phyloP scores from a whole-genome alignment of 2,888 invertebrate genomes.

The Caenorhabditis japonica region DNA sequence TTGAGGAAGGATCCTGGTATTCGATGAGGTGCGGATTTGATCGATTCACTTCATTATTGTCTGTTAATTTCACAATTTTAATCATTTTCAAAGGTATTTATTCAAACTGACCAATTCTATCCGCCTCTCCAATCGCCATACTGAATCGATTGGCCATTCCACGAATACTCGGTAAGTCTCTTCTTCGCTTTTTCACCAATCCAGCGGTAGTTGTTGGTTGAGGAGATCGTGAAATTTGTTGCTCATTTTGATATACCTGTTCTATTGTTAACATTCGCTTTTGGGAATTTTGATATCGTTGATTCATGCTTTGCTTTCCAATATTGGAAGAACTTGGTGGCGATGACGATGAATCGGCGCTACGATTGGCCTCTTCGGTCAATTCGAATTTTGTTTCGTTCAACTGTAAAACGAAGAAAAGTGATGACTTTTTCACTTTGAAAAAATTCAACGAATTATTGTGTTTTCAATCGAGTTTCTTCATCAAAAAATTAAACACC shows the following conservation, averaged over 20 bases:
- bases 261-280: conserved; percentile 18
- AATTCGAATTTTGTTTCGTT: too few species aligned
- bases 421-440: too few species aligned
- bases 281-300: conserved; percentile 9
- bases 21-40: conserved; percentile 38
- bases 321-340: neutral
- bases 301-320: neutral
- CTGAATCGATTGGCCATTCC: conserved; percentile 56
- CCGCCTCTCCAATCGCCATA: conserved; percentile 47
- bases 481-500: too few species aligned
- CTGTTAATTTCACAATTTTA: conserved; percentile 6
- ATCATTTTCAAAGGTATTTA: too few species aligned
- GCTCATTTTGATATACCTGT: neutral
- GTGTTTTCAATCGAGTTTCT: too few species aligned
- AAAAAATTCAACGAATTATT: too few species aligned
- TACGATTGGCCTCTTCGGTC: too few species aligned
- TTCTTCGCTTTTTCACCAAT: conserved; percentile 32
- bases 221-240: conserved; percentile 10
- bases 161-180: conserved; percentile 28
- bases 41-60: conserved; percentile 27
- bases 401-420: too few species aligned
- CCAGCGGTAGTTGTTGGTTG: conserved; percentile 31
- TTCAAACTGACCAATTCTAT: conserved; percentile 49
- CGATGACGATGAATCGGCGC: conserved; percentile 25
- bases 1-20: conserved; percentile 18